These are phyloP conservation scores for Apamea anceps DNA, from an alignment of 2,888 invertebrate genomes.

Conservation along the genomic window DNA sequence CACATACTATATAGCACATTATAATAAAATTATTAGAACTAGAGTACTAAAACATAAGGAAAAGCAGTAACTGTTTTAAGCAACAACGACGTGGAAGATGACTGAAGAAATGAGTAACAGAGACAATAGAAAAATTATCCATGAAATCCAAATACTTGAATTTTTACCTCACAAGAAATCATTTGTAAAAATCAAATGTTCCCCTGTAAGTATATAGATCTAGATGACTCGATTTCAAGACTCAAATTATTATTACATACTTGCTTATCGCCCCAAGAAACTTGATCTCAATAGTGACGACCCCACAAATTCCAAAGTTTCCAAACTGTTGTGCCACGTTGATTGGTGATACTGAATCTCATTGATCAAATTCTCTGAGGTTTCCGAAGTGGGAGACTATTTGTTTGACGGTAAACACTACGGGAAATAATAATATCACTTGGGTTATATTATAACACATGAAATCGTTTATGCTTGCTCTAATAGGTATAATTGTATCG, in stretches of 20 bases:
- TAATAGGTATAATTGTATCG: background rate
- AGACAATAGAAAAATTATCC: background rate
- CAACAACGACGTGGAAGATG: background rate
- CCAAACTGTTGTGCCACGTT: constrained; percentile 25
- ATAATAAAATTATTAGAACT: background rate
- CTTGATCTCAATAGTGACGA: constrained; percentile 14
- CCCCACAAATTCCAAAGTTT: constrained; percentile 32
- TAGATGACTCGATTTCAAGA: constrained; percentile 18
- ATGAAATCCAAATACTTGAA: background rate
- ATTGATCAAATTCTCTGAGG: constrained; percentile 26
- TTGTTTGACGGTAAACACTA: constrained; percentile 18
- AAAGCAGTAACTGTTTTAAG: background rate
- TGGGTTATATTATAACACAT: background rate
- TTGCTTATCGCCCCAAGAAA: constrained; percentile 12
- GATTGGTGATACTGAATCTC: constrained; percentile 44
- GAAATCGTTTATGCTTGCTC: background rate
- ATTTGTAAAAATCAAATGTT: background rate
- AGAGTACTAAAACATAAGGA: background rate
- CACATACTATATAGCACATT: background rate
- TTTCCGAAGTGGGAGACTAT: constrained; percentile 32
- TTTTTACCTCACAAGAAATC: background rate
- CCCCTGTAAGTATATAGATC: background rate
- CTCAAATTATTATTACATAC: constrained; percentile 5
- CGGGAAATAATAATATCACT: background rate
- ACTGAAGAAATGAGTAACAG: background rate